Conservation (phyloP, 2,888 invertebrate species). For the Opisthograptis luteolata region DNA sequence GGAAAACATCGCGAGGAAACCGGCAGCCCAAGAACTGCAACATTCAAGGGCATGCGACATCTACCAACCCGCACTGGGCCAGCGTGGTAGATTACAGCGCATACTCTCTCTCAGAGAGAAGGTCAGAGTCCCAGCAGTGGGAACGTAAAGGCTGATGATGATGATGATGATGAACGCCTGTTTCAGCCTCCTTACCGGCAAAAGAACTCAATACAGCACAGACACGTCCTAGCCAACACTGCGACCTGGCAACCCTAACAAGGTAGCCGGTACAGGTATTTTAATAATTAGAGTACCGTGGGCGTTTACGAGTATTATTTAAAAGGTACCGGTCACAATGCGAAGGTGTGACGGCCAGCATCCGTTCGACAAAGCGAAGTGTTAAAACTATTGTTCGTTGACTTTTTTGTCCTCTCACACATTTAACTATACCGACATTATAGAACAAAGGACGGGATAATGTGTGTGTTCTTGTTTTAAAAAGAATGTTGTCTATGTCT, state of each 20-base stretch:
- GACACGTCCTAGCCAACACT: too few species aligned
- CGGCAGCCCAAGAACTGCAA: too few species aligned
- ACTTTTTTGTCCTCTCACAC: conserved; percentile 51
- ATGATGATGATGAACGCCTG: too few species aligned
- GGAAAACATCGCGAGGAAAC: too few species aligned
- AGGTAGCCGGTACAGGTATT: conserved; percentile 58
- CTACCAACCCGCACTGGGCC: too few species aligned
- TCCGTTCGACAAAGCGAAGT: conserved; percentile 70
- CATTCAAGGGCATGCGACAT: too few species aligned
- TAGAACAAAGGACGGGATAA: conserved; percentile 29
- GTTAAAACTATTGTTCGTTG: conserved; percentile 70
- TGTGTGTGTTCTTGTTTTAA: conserved; percentile 26
- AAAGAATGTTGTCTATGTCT: conserved; percentile 23
- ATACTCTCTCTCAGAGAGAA: too few species aligned
- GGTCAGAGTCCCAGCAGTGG: too few species aligned
- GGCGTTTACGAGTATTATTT: conserved; percentile 53
- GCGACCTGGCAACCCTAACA: conserved; percentile 29
- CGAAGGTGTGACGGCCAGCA: conserved; percentile 62
- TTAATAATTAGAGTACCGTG: conserved; percentile 67
- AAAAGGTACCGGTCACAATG: conserved; percentile 61
- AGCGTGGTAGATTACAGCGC: too few species aligned
- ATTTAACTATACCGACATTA: conserved; percentile 46
- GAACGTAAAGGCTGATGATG: too few species aligned
- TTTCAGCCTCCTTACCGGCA: too few species aligned
- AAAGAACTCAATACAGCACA: too few species aligned